Conservation (phyloP, 2,888 invertebrate genomes). For the Mimumesa dahlbomi region DNA sequence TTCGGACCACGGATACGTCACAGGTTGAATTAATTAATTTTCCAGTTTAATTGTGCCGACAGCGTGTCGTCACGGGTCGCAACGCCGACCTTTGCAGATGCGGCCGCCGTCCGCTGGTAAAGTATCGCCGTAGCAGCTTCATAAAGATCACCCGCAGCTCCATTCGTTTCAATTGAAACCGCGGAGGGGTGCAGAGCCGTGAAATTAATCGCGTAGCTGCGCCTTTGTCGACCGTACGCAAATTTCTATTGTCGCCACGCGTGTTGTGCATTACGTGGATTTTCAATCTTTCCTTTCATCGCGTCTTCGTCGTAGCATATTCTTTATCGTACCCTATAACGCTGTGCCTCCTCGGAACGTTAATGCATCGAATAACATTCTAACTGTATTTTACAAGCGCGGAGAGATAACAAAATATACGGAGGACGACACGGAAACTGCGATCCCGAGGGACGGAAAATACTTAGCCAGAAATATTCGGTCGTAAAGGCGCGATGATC, state of each 20-base stretch:
- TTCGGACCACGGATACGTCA: not conserved
- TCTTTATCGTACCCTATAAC: too few relatives aligned
- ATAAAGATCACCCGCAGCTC: conserved; percentile 41
- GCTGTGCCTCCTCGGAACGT: too few relatives aligned
- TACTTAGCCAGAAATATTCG: conserved; percentile 30
- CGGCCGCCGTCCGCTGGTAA: not conserved
- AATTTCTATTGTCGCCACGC: conserved; percentile 47
- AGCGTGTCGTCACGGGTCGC: not conserved
- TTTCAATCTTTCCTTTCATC: too few relatives aligned
- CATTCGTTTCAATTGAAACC: conserved; percentile 49
- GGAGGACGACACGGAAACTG: too few relatives aligned
- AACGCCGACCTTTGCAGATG: not conserved
- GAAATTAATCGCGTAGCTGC: conserved; percentile 52
- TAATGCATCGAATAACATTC: too few relatives aligned
- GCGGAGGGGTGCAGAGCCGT: conserved; percentile 48
- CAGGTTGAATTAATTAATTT: not conserved
- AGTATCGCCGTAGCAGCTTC: conserved; percentile 35
- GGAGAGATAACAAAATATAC: too few relatives aligned
- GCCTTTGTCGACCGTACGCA: conserved; percentile 47
- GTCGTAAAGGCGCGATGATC: conserved; percentile 61
- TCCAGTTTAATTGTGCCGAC: not conserved
- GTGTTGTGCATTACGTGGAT: too few relatives aligned
- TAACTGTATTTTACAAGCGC: too few relatives aligned
- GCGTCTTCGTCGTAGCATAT: too few relatives aligned
- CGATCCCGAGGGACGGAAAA: not conserved